Evolutionary conservation across 35 echinoderm and acorn worm genomes (phyloP).

Genomic region (Heliocidaris erythrogramma): DNA sequence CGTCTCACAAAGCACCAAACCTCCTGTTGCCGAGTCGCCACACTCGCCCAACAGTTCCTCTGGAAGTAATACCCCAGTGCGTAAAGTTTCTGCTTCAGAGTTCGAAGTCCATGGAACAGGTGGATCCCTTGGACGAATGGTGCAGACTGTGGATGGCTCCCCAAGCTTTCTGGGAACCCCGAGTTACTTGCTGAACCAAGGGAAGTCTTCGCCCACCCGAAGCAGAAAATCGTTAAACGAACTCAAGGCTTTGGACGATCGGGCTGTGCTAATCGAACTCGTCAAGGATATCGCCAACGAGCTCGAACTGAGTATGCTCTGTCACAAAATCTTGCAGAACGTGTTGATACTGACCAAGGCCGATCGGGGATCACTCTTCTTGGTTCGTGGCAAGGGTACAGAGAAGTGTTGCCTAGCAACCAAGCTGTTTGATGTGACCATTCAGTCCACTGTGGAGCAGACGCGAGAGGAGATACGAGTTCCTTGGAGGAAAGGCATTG

Average conservation of each 20-base stretch:
- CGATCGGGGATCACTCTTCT: conserved; percentile 91
- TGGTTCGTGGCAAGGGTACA: conserved; percentile 93
- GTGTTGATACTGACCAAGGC: conserved; percentile 96
- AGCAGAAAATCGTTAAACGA: conserved; percentile 90
- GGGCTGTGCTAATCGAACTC: conserved; percentile 91
- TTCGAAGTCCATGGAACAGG: conserved; percentile 93
- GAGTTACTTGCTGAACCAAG: conserved; percentile 62
- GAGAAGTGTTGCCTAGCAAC: conserved; percentile 86
- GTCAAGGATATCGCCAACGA: conserved; percentile 99
- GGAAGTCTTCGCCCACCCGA: conserved; percentile 88
- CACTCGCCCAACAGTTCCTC: conserved; percentile 94
- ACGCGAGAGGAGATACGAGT: conserved; percentile 84
- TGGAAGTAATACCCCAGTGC: conserved; percentile 95
- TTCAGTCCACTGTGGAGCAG: conserved; percentile 93
- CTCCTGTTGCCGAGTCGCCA: conserved; percentile 81
- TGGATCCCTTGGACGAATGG: conserved; percentile 91
- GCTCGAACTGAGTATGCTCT: conserved; percentile 86
- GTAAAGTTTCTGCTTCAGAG: conserved; percentile 97
- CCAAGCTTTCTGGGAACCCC: conserved; percentile 88
- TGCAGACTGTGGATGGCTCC: conserved; percentile 95
- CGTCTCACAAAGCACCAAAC: conserved; percentile 86
- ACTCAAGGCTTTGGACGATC: conserved; percentile 89
- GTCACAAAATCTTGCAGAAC: conserved; percentile 99
- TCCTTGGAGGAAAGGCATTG: conserved; percentile 96
- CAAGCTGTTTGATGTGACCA: conserved; percentile 96